phyloP scores from a whole-genome alignment of 2,113 vertebrate species.

The Clarias magur region DNA sequence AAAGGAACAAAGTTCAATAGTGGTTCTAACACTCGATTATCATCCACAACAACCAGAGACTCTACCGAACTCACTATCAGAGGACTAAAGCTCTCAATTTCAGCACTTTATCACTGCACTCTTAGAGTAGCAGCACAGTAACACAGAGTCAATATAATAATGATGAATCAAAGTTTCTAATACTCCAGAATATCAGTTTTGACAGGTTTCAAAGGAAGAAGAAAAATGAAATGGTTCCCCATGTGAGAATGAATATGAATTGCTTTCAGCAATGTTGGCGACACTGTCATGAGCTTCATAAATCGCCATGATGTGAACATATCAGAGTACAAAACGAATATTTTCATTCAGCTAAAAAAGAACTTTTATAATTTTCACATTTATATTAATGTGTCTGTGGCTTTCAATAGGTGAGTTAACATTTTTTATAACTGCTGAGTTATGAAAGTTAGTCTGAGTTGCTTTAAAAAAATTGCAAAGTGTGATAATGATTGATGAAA shows the following conservation, averaged over 20 bases:
- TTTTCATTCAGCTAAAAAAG: background rate
- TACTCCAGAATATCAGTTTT: no score
- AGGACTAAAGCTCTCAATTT: no score
- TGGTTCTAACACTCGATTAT: no score
- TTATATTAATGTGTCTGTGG: background rate
- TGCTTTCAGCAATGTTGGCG: background rate
- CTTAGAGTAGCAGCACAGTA: no score
- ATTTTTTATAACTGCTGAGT: no score
- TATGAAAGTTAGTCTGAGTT: no score
- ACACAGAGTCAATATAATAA: slow-evolving; percentile 7
- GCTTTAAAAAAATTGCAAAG: no score
- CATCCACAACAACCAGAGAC: no score
- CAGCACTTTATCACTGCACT: slow-evolving; percentile 39
- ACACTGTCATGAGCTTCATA: background rate
- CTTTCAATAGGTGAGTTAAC: background rate
- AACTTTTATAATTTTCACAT: background rate
- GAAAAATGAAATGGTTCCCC: no score
- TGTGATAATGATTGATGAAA: no score
- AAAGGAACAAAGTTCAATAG: no score
- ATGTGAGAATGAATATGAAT: background rate
- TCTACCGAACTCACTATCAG: no score
- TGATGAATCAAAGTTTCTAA: background rate
- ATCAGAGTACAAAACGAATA: background rate
- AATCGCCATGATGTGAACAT: background rate
- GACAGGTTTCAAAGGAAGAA: background rate